A percentile compares a stretch with the other conserved stretches of the same genome.
Evolutionary conservation across 2,888 invertebrate species (phyloP).

Genomic region (Andrena hattorfiana): DNA sequence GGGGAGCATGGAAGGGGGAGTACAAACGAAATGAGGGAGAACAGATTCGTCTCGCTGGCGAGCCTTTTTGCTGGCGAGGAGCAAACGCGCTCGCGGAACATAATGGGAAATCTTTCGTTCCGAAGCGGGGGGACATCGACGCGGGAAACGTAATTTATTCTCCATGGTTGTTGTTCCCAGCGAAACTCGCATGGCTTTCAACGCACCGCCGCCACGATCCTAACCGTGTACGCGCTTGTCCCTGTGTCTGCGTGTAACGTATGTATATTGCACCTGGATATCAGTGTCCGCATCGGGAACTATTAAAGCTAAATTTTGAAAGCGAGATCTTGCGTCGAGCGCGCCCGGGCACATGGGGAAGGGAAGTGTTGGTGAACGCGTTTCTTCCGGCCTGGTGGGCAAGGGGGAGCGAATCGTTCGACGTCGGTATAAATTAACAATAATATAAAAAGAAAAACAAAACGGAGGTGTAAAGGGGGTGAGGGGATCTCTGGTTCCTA

Average conservation of each 20-base stretch:
- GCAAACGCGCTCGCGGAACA: background rate
- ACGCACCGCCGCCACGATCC: conserved; percentile 67
- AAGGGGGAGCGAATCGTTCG: background rate
- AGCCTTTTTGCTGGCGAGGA: background rate
- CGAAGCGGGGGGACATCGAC: background rate
- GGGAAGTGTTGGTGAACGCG: background rate
- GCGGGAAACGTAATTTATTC: conserved; percentile 1
- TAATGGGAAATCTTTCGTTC: background rate
- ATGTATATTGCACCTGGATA: conserved; percentile 75
- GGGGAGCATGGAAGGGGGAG: background rate
- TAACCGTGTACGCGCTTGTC: conserved; percentile 65
- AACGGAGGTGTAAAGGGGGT: background rate
- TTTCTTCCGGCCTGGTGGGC: background rate
- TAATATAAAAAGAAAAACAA: background rate
- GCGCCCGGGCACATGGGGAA: background rate
- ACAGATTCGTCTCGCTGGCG: background rate
- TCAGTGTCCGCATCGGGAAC: conserved; percentile 65
- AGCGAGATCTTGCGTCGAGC: conserved; percentile 59
- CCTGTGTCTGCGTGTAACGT: conserved; percentile 67
- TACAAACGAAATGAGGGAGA: background rate
- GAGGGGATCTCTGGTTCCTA: conserved; percentile 43
- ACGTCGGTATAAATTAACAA: conserved; percentile 53
- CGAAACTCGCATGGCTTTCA: conserved; percentile 55
- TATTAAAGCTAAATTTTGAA: conserved; percentile 76
- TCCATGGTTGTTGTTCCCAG: background rate